Conservation (phyloP, 2,888 invertebrate genomes). For the Tetranychus piercei region DNA sequence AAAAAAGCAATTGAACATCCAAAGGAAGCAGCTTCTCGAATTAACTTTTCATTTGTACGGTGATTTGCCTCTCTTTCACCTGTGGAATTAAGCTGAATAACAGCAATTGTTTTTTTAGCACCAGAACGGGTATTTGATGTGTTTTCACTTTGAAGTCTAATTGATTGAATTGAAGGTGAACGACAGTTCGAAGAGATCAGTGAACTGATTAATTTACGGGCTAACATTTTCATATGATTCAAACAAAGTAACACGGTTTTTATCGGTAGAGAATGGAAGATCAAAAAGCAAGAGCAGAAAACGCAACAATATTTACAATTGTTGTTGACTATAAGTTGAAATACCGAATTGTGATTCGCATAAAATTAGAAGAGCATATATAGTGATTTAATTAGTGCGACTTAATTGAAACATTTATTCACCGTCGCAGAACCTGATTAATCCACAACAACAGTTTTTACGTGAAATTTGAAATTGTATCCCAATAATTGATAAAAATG, state of each 20-base stretch:
- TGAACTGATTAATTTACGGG: not conserved
- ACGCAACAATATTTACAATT: too few relatives aligned
- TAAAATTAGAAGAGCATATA: too few relatives aligned
- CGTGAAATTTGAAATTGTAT: too few relatives aligned
- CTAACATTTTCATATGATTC: not conserved
- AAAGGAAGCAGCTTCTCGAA: conserved; percentile 42
- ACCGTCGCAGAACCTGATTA: too few relatives aligned
- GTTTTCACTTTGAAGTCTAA: not conserved
- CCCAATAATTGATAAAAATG: too few relatives aligned
- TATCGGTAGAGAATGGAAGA: too few relatives aligned
- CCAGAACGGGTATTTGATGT: not conserved
- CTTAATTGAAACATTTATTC: too few relatives aligned
- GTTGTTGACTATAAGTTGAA: too few relatives aligned
- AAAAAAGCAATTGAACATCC: conserved; percentile 65
- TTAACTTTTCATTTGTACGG: conserved; percentile 43
- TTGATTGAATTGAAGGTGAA: not conserved
- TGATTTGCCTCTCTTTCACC: conserved; percentile 57
- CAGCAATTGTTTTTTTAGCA: conserved; percentile 36
- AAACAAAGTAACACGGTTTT: not conserved
- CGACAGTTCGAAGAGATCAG: not conserved
- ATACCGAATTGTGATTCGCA: too few relatives aligned
- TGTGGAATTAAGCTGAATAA: conserved; percentile 58
- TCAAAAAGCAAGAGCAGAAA: too few relatives aligned
- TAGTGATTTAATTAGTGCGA: too few relatives aligned
- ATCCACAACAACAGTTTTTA: too few relatives aligned